phyloP scores from a whole-genome alignment of 2,888 invertebrate species.

The Cordilura impudica region DNA sequence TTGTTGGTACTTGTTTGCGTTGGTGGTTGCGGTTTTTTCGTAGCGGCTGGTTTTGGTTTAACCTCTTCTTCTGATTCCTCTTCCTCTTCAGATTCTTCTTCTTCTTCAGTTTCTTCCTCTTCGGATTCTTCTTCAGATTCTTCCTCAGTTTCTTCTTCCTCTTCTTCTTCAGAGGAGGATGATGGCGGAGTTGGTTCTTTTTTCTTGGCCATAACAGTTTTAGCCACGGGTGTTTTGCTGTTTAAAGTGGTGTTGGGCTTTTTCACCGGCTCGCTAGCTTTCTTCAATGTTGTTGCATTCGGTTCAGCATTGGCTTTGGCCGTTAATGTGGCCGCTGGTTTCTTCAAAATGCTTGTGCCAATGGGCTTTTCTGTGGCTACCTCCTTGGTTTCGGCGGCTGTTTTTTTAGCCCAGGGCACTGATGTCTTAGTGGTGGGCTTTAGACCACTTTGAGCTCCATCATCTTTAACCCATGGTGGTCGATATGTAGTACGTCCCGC shows the following conservation, averaged over 20 bases:
- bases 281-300: slow-evolving; percentile 63
- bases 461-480: slow-evolving; percentile 84
- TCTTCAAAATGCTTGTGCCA: slow-evolving; percentile 54
- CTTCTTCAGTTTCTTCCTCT: slow-evolving; percentile 57
- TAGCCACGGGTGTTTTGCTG: slow-evolving; percentile 24
- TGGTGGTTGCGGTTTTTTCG: slow-evolving; percentile 60
- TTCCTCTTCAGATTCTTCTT: slow-evolving; percentile 64
- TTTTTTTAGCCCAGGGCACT: slow-evolving; percentile 79
- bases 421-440: slow-evolving; percentile 72
- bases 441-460: slow-evolving; percentile 76
- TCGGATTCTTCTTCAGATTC: slow-evolving; percentile 62
- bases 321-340: slow-evolving; percentile 61
- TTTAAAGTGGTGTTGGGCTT: slow-evolving; percentile 22
- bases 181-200: slow-evolving; percentile 74
- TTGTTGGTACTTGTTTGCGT: slow-evolving; percentile 9
- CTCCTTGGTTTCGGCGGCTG: slow-evolving; percentile 60
- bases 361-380: slow-evolving; percentile 65
- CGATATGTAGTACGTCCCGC: slow-evolving; percentile 81
- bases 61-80: slow-evolving; percentile 66
- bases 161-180: slow-evolving; percentile 65
- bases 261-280: slow-evolving; percentile 64
- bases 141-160: slow-evolving; percentile 68
- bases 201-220: slow-evolving; percentile 67
- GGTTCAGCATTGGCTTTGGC: slow-evolving; percentile 59
- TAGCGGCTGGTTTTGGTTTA: slow-evolving; percentile 60